Conservation (phyloP, 1,140 invertebrate genomes). For the Wiebesia pumilae region DNA sequence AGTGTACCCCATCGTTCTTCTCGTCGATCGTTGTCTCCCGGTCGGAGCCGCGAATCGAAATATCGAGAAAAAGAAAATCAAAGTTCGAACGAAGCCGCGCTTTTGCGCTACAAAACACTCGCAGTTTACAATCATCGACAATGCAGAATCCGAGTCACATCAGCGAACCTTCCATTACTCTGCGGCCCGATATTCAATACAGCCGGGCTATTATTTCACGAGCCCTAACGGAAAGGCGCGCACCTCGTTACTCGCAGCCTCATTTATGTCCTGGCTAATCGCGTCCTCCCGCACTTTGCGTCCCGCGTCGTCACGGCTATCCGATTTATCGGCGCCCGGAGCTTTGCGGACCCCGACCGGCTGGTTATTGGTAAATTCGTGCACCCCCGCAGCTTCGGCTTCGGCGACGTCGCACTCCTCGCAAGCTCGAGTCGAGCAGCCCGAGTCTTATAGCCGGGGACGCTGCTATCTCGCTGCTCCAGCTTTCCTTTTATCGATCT, state of each 20-base stretch:
- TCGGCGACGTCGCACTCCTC: neutral
- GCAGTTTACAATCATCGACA: conserved; percentile 5
- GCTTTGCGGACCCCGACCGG: neutral
- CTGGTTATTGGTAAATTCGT: too few species aligned
- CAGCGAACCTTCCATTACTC: conserved; percentile 11
- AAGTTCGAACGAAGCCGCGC: neutral
- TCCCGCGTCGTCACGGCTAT: neutral
- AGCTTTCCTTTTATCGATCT: too few species aligned
- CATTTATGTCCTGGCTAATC: conserved; percentile 34
- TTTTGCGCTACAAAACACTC: neutral
- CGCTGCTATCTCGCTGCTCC: neutral
- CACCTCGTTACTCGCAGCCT: neutral
- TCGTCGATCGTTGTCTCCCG: too few species aligned
- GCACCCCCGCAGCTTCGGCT: neutral
- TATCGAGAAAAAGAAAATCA: neutral
- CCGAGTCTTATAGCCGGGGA: neutral
- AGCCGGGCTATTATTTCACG: neutral
- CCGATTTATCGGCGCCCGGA: neutral
- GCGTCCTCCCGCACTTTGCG: conserved; percentile 13
- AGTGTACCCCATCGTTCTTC: too few species aligned
- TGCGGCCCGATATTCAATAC: neutral
- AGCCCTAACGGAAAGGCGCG: neutral
- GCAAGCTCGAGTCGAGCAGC: neutral
- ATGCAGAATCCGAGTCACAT: neutral
- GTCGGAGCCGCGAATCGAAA: too few species aligned